Evolutionary conservation across 2,888 invertebrate genomes (phyloP), one percentile per base, ranked within the genome.

Genomic region (Altica lythri): DNA sequence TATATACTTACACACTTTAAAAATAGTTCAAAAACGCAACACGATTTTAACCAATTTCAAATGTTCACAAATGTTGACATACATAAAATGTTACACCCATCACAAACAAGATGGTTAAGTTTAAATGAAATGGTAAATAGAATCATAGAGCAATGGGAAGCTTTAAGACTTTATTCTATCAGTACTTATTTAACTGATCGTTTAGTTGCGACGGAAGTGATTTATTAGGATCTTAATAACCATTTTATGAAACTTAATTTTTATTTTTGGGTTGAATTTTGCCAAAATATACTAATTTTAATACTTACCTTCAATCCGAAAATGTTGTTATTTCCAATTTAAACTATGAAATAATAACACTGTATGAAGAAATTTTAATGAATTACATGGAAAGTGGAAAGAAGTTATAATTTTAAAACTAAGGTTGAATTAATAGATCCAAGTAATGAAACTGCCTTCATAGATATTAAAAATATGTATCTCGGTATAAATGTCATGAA

Each of bases 1-100:
- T 71, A 35, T 68, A 67, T 51, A n/a, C n/a, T n/a, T n/a, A 58
- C 35, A 14, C 64, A 59, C 44, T 67, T 70, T 54, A 59, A 61
- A 48, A 34, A 16, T 17, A 57, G 59, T 27, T 30, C 46, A n/a
- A 55, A 57, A 37, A 47, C 54, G 22, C 54, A 52, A 40, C 13
- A 6, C n/a, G 43, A 54, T 14, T 62, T 51, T 38, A 40, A 45
- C 19, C 32, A 60, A 49, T 60, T 59, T 30, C 59, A 60, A 25
- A 8, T 13, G 4, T 58, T 62, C 52, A 27, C 25, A 22, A 14
- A 56, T 13, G 44, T 53, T 30, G 35, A 59, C 27, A 12, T 30
- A 2, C 53, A 53, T 10, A 25, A 44, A 37, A 46, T 56, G 4
- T 16, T 56, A 4, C 38, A 25, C 10, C 52, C 55, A n/a, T 2